Evolutionary conservation across 2,797 vertebrate species (phyloP), one percentile per base, ranked within the genome.

Genomic region (Myotis myotis): DNA sequence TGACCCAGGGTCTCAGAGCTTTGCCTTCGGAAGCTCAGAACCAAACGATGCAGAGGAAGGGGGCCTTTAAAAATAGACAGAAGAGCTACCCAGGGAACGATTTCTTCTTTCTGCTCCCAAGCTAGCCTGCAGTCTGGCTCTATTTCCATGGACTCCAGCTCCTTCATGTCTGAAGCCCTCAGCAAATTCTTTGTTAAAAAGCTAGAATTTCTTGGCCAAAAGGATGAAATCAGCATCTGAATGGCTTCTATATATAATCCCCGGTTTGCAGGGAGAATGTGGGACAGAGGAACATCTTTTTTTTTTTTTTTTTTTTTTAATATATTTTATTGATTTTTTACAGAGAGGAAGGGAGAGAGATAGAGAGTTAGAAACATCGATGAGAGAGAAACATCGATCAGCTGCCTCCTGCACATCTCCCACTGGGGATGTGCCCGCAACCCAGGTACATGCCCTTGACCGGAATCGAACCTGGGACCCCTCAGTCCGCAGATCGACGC

Each of bases 221-320:
- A 74, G 22, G 80, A 89, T 15, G 8, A 86, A 91, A 85, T 88
- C 16, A 13, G 23, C 86, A 94, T 88, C 68, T 55, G 57, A 96
- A 88, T 72, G 79, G 19, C 30, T 90, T 97, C 74, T 81, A 91
- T 41, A 78, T 74, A 84, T 84, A 95, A 95, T 82, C 70, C 44
- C 64, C 41, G 76, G 38, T 55, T 87, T 91, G n/a, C 19, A 91
- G 87, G 30, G 15, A 75, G 95, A 93, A 71, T n/a, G 57, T 6
- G 17, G 33, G 51, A 76, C 36, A 89, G 30, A 64, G 68, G 19
- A 75, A 70, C 23, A 57, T 44, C 41, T 92, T 91, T n/a, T n/a
- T n/a, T n/a, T n/a, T n/a, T n/a, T n/a, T n/a, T n/a, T n/a, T n/a
- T n/a, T n/a, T n/a, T n/a, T n/a, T n/a, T n/a, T n/a, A n/a, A n/a